Base-by-base conservation (phyloP, 2,797 vertebrate species). In the Myotis myotis region DNA sequence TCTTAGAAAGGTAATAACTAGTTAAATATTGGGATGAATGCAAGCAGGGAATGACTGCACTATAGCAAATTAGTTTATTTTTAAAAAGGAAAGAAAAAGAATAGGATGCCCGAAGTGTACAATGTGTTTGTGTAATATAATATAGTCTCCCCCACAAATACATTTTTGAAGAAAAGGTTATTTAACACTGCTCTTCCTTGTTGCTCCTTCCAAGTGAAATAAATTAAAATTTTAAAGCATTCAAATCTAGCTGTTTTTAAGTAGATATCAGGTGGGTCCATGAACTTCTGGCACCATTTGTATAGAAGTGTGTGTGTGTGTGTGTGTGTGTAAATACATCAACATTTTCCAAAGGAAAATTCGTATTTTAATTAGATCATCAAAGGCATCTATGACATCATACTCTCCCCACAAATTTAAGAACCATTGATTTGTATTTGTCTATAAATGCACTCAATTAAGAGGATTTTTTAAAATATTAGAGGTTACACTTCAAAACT, bases 11-110 rank as follows among this genome's bases (percentile, higher is more conserved):
- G 93, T 93, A 91, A 91, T 92, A 92, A 87, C 76, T 66, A 55
- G 92, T 95, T 96, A 96, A 97, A 96, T 89, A 97, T 96, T 75
- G 96, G 94, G 85, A 89, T 44, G 85, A 81, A 85, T 68, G 64
- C 85, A 91, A 90, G 87, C 53, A 75, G 66, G 70, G 33, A 66
- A 89, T 93, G 84, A 95, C 13, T 64, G 78, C 16, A 64, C 68
- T 64, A 15, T 0, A 80, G 70, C 70, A 96, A 95, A 96, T 95
- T 86, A 92, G 85, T 94, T 96, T 94, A 89, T 79, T 93, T 36
- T 5, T 1, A 84, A 92, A 83, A 87, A 33, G 44, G 49, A 71
- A 89, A 93, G 60, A 72, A 38, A 81, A 57, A 44, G 38, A 44
- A 72, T 22, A 38, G 36, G 55, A 71, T 76, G 28, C 13, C 51